Conservation (phyloP, 2,113 vertebrate species). For the Hippocampus zosterae region DNA sequence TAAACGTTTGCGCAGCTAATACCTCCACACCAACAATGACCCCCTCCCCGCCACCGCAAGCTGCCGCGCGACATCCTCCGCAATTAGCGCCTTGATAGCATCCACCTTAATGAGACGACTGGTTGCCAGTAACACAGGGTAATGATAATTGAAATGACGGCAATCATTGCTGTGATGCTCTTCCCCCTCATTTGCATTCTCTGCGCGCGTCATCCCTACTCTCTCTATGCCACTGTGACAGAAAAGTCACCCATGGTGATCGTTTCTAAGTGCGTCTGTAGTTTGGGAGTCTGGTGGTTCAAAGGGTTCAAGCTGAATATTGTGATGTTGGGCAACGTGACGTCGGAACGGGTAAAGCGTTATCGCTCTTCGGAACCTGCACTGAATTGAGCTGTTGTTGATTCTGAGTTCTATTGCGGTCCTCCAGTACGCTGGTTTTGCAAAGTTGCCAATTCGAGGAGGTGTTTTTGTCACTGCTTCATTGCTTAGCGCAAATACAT, state of each 20-base stretch:
- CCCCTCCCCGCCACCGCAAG: constrained; percentile 36
- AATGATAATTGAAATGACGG: constrained; percentile 66
- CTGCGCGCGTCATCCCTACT: constrained; percentile 47
- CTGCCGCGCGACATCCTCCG: constrained; percentile 58
- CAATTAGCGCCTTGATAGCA: constrained; percentile 63
- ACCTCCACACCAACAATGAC: not conserved
- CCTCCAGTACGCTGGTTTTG: no score
- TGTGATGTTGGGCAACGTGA: not conserved
- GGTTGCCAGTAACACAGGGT: constrained; percentile 63
- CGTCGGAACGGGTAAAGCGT: not conserved
- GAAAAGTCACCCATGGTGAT: not conserved
- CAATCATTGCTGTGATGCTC: constrained; percentile 58
- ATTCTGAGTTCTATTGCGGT: no score
- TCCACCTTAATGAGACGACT: constrained; percentile 58
- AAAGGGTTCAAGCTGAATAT: not conserved
- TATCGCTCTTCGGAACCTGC: not conserved
- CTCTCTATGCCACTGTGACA: not conserved
- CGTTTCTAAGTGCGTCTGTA: constrained; percentile 9
- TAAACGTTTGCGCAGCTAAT: not conserved
- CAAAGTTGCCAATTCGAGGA: no score
- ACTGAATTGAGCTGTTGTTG: no score
- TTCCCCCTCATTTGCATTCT: constrained; percentile 58
- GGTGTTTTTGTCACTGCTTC: no score
- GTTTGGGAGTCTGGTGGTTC: not conserved
- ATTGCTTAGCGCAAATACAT: no score